A percentile compares a stretch with the other conserved stretches of the same genome.
Conservation (phyloP, 2,888 invertebrate genomes). For the Pammene fasciana region DNA sequence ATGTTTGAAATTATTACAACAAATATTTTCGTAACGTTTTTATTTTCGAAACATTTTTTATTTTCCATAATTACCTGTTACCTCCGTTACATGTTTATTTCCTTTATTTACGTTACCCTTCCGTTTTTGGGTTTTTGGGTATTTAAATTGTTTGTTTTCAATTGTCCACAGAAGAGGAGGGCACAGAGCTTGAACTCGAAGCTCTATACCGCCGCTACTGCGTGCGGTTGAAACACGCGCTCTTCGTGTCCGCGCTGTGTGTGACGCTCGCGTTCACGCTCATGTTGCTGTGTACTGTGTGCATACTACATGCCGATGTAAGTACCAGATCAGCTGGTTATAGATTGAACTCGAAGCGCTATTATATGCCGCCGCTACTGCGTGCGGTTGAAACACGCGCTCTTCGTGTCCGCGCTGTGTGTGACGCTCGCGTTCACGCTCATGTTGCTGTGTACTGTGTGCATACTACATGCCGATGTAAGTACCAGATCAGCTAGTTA, state of each 20-base stretch:
- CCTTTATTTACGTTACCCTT: too few species aligned
- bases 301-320: slow-evolving; percentile 83
- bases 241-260: slow-evolving; percentile 88
- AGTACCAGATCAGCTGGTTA: slow-evolving; percentile 54
- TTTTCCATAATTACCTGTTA: too few species aligned
- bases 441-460: slow-evolving; percentile 84
- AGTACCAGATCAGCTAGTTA: slow-evolving; percentile 54
- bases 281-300: slow-evolving; percentile 84
- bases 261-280: slow-evolving; percentile 85
- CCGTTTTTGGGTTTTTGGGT: too few species aligned
- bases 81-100: too few species aligned
- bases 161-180: slow-evolving; percentile 81
- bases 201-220: slow-evolving; percentile 88
- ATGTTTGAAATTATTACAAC: too few species aligned
- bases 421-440: slow-evolving; percentile 85
- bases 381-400: slow-evolving; percentile 88
- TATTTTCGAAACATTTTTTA: too few species aligned
- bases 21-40: too few species aligned
- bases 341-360: slow-evolving; percentile 87
- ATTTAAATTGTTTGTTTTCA: slow-evolving; percentile 3
- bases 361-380: slow-evolving; percentile 88
- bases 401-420: slow-evolving; percentile 88
- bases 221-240: slow-evolving; percentile 88
- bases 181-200: slow-evolving; percentile 85
- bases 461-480: slow-evolving; percentile 83